A percentile compares a stretch with the other conserved stretches of the same genome.
Conservation (phyloP, 2,113 vertebrate species). For the Oncorhynchus gorbuscha region DNA sequence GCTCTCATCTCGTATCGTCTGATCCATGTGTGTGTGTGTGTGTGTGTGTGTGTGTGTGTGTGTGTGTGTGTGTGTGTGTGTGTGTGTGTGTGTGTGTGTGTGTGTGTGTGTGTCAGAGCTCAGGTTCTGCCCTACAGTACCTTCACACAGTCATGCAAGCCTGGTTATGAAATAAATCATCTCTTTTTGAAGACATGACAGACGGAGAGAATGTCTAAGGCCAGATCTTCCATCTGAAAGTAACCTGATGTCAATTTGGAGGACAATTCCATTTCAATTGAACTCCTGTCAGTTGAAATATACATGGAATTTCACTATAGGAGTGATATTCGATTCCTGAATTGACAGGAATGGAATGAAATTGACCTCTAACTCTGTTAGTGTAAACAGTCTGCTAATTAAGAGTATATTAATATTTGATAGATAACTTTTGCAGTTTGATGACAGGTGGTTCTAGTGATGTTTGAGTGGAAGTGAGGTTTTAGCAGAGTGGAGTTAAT, state of each 20-base stretch:
- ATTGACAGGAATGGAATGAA: background rate
- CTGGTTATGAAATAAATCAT: background rate
- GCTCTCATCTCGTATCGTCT: background rate
- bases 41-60: slow-evolving; percentile 2
- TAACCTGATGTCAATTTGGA: no score
- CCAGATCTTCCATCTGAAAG: background rate
- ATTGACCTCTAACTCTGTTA: background rate
- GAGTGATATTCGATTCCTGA: background rate
- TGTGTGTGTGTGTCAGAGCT: slow-evolving; percentile 4
- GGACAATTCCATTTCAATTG: background rate
- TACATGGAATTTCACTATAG: background rate
- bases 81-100: background rate
- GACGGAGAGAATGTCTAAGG: background rate
- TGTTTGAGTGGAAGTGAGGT: background rate
- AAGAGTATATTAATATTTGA: no score
- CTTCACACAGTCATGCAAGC: background rate
- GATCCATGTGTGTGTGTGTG: background rate
- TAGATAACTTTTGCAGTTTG: no score
- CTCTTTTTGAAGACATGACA: background rate
- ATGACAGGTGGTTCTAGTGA: background rate
- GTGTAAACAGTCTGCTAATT: no score
- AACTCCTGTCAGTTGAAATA: background rate
- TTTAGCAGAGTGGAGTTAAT: no score
- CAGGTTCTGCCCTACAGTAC: background rate
- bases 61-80: slow-evolving; percentile 1